Base-by-base conservation (phyloP, 2,113 vertebrate genomes). In the Aegotheles bennettii region DNA sequence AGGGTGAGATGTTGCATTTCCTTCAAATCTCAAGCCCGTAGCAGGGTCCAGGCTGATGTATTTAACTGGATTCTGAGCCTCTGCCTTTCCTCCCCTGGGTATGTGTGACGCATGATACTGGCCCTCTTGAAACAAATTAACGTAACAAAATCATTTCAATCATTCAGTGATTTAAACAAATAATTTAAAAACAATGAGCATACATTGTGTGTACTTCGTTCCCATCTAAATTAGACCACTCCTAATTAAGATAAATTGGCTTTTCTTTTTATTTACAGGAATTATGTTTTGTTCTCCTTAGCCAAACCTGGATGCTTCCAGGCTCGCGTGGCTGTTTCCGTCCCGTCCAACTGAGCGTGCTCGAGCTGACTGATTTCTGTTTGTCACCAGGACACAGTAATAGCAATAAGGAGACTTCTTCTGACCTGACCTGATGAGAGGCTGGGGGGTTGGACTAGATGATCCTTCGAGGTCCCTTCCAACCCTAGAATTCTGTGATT, bases 81-180 rank as follows among this genome's bases (percentile, higher is more conserved):
- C n/a, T 88, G 84, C 87, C 61, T 93, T 95, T 95, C 94, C 93
- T 95, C 93, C 65, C 81, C 50, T 23, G 90, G 71, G 89, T 71
- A 38, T 2, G 5, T 38, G 57, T 95, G 95, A 91, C 33, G 36
- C 90, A 88, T 67, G 78, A 59, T 43, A 38, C 47, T 26, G 16
- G 29, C 50, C n/a, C 51, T 91, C 67, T 61, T 70, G 71, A 93
- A 94, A 94, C 31, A 77, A 91, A 77, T 68, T 85, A 56, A 42
- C 3, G 9, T 85, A 86, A 82, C 92, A 64, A 83, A 65, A 69
- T 70, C 8, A 42, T 76, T 76, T 88, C 80, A 83, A 23, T 70
- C 33, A 7, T 8, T 59, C 51, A 73, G 13, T 65, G 56, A 36
- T 63, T 94, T 69, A 69, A 90, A 63, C 64, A 91, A 93, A 91